Evolutionary conservation across 1,140 invertebrate species (phyloP).

Genomic region (Zaprionus camerounensis): DNA sequence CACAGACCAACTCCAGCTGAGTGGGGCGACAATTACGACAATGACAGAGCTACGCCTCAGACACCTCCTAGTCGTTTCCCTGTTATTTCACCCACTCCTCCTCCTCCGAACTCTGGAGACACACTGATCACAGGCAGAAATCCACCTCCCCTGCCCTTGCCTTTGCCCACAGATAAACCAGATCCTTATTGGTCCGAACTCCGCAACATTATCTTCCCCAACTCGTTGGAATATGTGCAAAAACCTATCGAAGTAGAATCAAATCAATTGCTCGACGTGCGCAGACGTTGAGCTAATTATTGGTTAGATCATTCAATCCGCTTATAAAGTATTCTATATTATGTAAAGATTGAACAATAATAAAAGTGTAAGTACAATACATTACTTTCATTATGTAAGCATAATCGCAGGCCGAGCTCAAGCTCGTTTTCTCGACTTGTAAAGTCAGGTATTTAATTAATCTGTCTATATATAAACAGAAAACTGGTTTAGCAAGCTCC

Average conservation of each 20-base stretch:
- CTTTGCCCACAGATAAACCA: constrained; percentile 12
- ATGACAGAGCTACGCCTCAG: neutral
- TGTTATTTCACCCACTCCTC: constrained; percentile 23
- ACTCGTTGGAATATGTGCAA: constrained; percentile 31
- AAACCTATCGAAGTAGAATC: constrained; percentile 11
- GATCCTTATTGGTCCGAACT: constrained; percentile 16
- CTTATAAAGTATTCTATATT: neutral
- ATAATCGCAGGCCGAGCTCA: constrained; percentile 13
- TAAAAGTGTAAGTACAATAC: neutral
- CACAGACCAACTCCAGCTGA: neutral
- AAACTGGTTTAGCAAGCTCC: constrained; percentile 52
- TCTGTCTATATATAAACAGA: constrained; percentile 5
- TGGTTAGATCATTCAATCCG: neutral
- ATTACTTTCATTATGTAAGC: neutral
- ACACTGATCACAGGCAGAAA: constrained; percentile 59
- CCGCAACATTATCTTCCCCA: constrained; percentile 54
- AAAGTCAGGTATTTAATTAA: neutral
- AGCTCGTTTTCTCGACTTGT: constrained; percentile 26
- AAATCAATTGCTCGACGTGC: constrained; percentile 45
- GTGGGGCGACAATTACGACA: neutral
- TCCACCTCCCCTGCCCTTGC: constrained; percentile 41
- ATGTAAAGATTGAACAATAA: constrained; percentile 2
- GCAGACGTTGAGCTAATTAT: constrained; percentile 21
- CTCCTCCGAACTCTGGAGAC: constrained; percentile 1
- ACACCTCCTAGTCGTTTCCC: neutral